phyloP scores from a whole-genome alignment of 2,888 invertebrate species.

The Anticlea derivata region DNA sequence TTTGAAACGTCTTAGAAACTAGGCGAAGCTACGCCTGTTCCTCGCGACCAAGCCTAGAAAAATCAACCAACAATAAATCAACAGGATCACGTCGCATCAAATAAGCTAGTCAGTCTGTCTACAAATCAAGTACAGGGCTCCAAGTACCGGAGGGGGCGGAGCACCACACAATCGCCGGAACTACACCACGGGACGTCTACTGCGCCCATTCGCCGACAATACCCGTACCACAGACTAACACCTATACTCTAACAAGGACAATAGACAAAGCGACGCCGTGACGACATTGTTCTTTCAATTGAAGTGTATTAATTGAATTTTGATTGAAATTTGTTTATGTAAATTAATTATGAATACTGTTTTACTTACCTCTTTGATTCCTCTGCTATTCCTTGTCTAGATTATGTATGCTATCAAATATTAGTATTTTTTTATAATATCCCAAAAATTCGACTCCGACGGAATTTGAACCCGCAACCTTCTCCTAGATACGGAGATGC shows the following conservation, averaged over 20 bases:
- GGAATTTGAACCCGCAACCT: too few species aligned
- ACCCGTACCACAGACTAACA: conserved; percentile 2
- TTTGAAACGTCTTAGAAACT: too few species aligned
- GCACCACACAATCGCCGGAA: conserved; percentile 71
- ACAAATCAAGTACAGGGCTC: conserved; percentile 50
- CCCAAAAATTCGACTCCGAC: too few species aligned
- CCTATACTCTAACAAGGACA: conserved; percentile 18
- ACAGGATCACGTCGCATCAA: conserved; percentile 15
- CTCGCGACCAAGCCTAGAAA: too few species aligned
- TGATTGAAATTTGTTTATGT: conserved; percentile 29
- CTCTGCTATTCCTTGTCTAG: too few species aligned
- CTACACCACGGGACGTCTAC: conserved; percentile 60
- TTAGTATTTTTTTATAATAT: too few species aligned
- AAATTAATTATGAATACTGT: neutral
- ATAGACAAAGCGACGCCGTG: conserved; percentile 47
- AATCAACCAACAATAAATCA: too few species aligned
- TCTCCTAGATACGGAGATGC: too few species aligned
- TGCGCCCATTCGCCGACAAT: conserved; percentile 36
- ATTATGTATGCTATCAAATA: too few species aligned
- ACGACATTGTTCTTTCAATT: conserved; percentile 60
- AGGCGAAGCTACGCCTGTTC: too few species aligned
- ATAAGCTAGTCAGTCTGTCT: conserved; percentile 26
- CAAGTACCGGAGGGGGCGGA: conserved; percentile 53
- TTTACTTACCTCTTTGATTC: too few species aligned
- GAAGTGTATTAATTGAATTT: conserved; percentile 43